These are phyloP conservation scores for Selenia dentaria DNA, from an alignment of 2,888 invertebrate genomes.

Conservation along the genomic window DNA sequence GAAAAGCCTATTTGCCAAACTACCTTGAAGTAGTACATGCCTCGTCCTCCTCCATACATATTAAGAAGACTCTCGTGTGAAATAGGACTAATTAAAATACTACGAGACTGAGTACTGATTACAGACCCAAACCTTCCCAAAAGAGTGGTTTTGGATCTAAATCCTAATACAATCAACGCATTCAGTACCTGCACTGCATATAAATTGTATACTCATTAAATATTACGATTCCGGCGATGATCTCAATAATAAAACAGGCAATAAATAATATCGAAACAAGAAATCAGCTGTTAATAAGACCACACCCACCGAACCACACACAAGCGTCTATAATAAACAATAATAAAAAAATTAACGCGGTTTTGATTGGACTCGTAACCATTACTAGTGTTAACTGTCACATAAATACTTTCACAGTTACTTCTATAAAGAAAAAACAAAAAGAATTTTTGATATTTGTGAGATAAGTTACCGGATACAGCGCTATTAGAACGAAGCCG, in stretches of 20 bases:
- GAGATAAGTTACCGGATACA: constrained; percentile 73
- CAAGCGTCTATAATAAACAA: constrained; percentile 45
- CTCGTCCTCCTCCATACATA: too few relatives aligned
- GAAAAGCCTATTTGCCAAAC: too few relatives aligned
- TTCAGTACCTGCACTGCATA: constrained; percentile 14
- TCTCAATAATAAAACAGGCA: constrained; percentile 34
- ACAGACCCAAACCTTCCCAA: too few relatives aligned
- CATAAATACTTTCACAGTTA: constrained; percentile 69
- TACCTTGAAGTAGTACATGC: too few relatives aligned
- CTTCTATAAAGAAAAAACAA: constrained; percentile 39
- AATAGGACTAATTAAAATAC: too few relatives aligned
- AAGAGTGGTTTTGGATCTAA: too few relatives aligned
- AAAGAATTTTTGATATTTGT: constrained; percentile 62
- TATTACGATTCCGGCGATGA: constrained; percentile 32
- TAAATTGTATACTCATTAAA: constrained; percentile 34
- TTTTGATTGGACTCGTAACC: constrained; percentile 61
- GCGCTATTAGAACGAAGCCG: constrained; percentile 69
- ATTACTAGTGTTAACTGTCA: constrained; percentile 71
- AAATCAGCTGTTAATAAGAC: constrained; percentile 47
- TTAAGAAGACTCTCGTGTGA: too few relatives aligned
- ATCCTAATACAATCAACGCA: too few relatives aligned
- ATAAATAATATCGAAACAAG: constrained; percentile 33
- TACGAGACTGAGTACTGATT: too few relatives aligned
- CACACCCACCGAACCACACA: constrained; percentile 50
- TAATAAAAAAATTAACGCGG: constrained; percentile 62